A percentile compares a stretch with the other conserved stretches of the same genome.
phyloP scores from a whole-genome alignment of 2,797 vertebrate species.

The Thalassophryne amazonica region DNA sequence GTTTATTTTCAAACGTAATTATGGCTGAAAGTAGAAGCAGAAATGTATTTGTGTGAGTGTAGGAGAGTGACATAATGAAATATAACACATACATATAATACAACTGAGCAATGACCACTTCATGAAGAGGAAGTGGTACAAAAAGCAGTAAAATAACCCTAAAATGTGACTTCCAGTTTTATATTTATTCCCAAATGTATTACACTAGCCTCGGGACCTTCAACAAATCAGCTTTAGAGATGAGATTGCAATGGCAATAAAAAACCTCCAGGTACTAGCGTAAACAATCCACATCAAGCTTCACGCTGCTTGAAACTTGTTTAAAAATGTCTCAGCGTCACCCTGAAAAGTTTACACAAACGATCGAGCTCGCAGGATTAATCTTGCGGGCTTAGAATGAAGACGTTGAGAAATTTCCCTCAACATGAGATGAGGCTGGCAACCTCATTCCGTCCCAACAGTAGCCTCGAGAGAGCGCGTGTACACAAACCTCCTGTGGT shows the following conservation, averaged over 20 bases:
- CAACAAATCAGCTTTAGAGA: conserved; percentile 5
- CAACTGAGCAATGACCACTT: neutral
- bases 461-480: conserved; percentile 70
- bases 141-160: neutral
- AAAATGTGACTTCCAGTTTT: neutral
- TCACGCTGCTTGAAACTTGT: conserved; percentile 56
- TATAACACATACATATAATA: neutral
- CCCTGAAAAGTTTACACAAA: conserved; percentile 60
- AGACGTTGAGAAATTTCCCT: conserved; percentile 70
- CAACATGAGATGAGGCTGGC: conserved; percentile 55
- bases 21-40: too few species aligned
- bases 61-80: neutral
- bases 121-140: neutral
- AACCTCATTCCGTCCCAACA: conserved; percentile 59
- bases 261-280: conserved; percentile 41
- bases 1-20: too few species aligned
- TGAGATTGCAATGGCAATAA: neutral
- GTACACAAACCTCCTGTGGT: conserved; percentile 73
- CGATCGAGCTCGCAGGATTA: conserved; percentile 60
- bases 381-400: conserved; percentile 65
- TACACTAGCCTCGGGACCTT: conserved; percentile 7
- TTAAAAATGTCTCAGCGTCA: conserved; percentile 64
- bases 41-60: too few species aligned
- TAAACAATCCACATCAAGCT: conserved; percentile 64
- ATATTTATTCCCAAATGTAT: neutral